Evolutionary conservation across 2,113 vertebrate species (phyloP), one percentile per base, ranked within the genome.

Genomic region (Catagonus wagneri): DNA sequence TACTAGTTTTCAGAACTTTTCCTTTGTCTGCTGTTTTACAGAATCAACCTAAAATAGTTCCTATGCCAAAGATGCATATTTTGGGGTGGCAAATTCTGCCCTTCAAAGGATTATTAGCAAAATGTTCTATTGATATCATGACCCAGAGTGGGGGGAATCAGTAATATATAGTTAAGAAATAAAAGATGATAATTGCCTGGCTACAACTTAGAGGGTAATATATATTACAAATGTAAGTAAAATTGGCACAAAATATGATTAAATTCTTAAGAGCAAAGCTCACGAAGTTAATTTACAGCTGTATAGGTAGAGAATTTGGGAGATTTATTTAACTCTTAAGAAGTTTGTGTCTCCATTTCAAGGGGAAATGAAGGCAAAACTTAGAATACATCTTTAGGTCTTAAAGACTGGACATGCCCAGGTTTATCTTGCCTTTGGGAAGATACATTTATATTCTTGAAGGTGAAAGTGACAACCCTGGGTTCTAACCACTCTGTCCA

Each of bases 221-320:
- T 84, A n/a, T 56, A 68, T 9, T 71, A 93, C 14, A 86, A 50
- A 61, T 78, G 1, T 68, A 65, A 16, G 14, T 84, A 95, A 68
- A 84, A 80, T 69, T 81, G 17, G 3, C 27, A 54, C 9, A 61
- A 92, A 94, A 92, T 54, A 74, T 93, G 60, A 71, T 71, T 84
- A 83, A 86, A 65, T 83, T 86, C 79, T 92, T 76, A 94, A 88
- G 36, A 88, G 22, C 10, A 63, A 90, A 10, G 6, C 54, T 90
- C 88, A 16, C 7, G 3, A 84, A 89, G 36, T 87, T 95, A 88
- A 96, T 87, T 97, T 95, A 60, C 12, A 83, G 19, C 34, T 63
- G 54, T 11, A 36, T 32, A 68, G 56, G 52, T 12, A 66, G 29
- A 93, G 56, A 88, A 72, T 71, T 83, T 58, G 63, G 9, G 36